Percentiles rank a stretch among this genome's conserved stretches.
These are phyloP conservation scores for Ferdinandea cuprea DNA, from an alignment of 2,888 invertebrate genomes.

Conservation along the genomic window DNA sequence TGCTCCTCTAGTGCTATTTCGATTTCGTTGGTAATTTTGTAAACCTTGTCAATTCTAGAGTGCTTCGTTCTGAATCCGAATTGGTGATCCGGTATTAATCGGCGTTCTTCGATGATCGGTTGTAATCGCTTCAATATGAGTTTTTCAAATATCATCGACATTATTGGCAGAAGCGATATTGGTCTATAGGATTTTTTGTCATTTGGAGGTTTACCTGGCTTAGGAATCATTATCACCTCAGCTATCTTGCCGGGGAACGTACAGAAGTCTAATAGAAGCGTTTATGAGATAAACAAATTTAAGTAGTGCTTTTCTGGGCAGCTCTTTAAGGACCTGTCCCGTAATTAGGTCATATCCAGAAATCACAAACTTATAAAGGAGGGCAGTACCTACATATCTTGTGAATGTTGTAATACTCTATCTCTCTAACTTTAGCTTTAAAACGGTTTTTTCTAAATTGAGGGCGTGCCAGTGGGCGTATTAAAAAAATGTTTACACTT, in stretches of 20 bases:
- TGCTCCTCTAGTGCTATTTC: slow-evolving; percentile 1
- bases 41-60: not conserved
- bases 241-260: slow-evolving; percentile 3
- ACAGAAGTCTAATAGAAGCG: not conserved
- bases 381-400: no score
- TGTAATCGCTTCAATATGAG: not conserved
- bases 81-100: not conserved
- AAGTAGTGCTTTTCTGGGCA: not conserved
- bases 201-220: not conserved
- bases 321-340: not conserved
- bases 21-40: slow-evolving; percentile 4
- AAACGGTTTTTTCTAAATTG: no score
- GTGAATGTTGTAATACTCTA: no score
- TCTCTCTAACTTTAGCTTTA: no score
- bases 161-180: slow-evolving; percentile 2
- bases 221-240: slow-evolving; percentile 6
- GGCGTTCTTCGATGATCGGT: not conserved
- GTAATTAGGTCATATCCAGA: slow-evolving; percentile 14
- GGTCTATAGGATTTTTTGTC: slow-evolving; percentile 5
- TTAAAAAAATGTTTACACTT: no score
- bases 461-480: no score
- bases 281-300: not conserved
- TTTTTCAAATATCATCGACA: slow-evolving; percentile 3
- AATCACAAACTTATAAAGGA: no score
- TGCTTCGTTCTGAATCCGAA: slow-evolving; percentile 7